A percentile compares a stretch with the other conserved stretches of the same genome.
Conservation (phyloP, 2,113 vertebrate species). For the Cricetomys ansorgei region DNA sequence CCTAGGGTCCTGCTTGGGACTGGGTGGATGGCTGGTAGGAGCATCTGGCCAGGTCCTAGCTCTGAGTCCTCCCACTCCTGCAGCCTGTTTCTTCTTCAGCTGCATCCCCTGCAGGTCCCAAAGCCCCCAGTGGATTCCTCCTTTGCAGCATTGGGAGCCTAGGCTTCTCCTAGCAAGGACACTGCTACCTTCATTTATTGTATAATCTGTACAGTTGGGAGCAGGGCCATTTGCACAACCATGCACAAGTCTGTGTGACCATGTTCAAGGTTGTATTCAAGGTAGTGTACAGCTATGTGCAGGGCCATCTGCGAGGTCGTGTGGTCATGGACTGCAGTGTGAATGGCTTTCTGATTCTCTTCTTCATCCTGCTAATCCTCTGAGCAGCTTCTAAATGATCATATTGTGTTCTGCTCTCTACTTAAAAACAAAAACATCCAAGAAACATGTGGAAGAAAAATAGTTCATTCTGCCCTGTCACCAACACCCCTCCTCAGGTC, state of each 20-base stretch:
- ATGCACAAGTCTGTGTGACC: not conserved
- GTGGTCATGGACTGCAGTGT: not conserved
- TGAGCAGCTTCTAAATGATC: not conserved
- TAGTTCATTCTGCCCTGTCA: not conserved
- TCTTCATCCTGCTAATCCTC: not conserved
- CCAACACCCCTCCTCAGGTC: no score
- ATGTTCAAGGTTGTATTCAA: not conserved
- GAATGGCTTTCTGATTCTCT: not conserved
- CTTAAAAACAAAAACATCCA: not conserved
- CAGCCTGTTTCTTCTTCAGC: not conserved
- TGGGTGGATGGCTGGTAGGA: not conserved
- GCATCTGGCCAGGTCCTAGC: not conserved
- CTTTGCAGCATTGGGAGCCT: no score
- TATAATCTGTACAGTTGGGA: not conserved
- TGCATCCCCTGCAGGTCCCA: not conserved
- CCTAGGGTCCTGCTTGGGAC: not conserved
- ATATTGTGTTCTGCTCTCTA: not conserved
- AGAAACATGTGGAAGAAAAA: not conserved
- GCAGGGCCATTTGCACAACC: not conserved
- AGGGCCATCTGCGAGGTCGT: not conserved
- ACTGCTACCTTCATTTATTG: not conserved
- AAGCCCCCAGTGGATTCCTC: rapidly evolving
- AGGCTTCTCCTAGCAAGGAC: no score
- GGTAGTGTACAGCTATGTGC: not conserved
- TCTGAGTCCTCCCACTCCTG: not conserved